phyloP scores from a whole-genome alignment of 2,797 vertebrate species.

The Aselliscus stoliczkanus region DNA sequence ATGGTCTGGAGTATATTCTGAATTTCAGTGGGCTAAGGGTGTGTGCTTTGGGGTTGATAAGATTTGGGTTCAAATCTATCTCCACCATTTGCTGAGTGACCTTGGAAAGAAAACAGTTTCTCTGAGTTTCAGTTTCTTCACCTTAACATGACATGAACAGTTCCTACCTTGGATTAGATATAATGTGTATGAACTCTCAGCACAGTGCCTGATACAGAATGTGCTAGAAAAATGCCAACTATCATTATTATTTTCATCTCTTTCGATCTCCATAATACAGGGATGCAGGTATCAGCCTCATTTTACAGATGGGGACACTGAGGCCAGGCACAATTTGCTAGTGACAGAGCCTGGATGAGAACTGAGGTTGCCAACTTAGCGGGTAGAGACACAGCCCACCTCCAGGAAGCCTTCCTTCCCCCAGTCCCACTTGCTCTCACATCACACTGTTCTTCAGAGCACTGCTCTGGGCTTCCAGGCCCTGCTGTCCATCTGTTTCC shows the following conservation, averaged over 20 bases:
- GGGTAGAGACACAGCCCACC: too few species aligned
- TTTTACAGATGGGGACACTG: not conserved
- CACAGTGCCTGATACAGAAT: not conserved
- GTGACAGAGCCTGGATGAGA: not conserved
- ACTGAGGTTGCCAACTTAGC: not conserved
- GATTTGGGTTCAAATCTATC: not conserved
- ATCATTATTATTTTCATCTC: not conserved
- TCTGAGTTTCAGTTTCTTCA: not conserved
- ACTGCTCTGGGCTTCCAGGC: not conserved
- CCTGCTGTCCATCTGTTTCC: conserved; percentile 47
- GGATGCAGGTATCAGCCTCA: not conserved
- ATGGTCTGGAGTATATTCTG: not conserved
- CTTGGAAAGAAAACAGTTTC: not conserved
- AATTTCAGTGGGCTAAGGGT: not conserved
- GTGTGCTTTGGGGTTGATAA: not conserved
- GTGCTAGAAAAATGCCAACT: not conserved
- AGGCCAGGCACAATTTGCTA: not conserved
- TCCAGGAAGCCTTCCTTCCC: not conserved
- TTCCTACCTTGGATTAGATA: not conserved
- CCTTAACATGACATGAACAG: not conserved
- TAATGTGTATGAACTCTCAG: not conserved
- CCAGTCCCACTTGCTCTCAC: not conserved
- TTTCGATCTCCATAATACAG: not conserved
- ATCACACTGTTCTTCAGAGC: not conserved
- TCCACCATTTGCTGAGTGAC: not conserved